Evolutionary conservation across 2,888 invertebrate species (phyloP).

Genomic region (Lydus trimaculatus): DNA sequence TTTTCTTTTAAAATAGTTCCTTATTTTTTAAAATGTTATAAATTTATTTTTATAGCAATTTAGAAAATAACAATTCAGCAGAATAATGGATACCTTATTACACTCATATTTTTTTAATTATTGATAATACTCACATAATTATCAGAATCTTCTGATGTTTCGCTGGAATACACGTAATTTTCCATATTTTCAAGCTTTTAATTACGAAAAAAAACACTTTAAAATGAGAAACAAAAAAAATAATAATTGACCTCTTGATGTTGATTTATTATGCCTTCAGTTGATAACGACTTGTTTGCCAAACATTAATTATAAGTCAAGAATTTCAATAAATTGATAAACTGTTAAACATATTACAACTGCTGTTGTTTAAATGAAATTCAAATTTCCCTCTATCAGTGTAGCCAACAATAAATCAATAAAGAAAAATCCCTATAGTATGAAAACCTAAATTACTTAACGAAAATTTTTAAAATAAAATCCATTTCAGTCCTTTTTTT

Average conservation of each 20-base stretch:
- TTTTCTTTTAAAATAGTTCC: too few relatives aligned
- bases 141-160: conserved; percentile 36
- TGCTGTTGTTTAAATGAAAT: background rate
- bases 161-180: conserved; percentile 38
- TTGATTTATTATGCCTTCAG: background rate
- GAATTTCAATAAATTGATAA: background rate
- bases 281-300: background rate
- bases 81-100: too few relatives aligned
- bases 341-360: background rate
- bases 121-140: conserved; percentile 31
- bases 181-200: conserved; percentile 28
- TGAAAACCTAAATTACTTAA: too few relatives aligned
- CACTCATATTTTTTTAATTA: too few relatives aligned
- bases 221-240: background rate
- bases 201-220: background rate
- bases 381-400: background rate
- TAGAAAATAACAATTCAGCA: too few relatives aligned
- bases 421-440: background rate
- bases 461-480: too few relatives aligned
- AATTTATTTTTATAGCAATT: too few relatives aligned
- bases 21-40: too few relatives aligned
- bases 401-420: background rate
- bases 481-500: too few relatives aligned
- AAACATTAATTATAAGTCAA: background rate
- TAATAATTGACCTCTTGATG: background rate